phyloP scores from a whole-genome alignment of 2,888 invertebrate genomes.

The Epistrophe eligans region DNA sequence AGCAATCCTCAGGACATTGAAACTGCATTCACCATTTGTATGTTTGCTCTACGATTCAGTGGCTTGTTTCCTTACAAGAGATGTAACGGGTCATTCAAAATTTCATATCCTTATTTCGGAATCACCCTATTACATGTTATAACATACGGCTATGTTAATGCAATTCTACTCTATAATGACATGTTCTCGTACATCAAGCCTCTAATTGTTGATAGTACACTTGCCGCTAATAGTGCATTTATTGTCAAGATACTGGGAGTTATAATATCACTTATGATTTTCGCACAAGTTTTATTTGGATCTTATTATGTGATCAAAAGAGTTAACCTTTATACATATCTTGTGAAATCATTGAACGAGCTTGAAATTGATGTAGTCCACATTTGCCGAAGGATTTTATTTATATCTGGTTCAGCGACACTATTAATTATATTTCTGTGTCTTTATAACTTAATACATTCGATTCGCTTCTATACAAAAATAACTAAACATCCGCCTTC shows the following conservation, averaged over 20 bases:
- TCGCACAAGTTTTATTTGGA: slow-evolving; percentile 61
- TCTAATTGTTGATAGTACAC: slow-evolving; percentile 70
- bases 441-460: slow-evolving; percentile 76
- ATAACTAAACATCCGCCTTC: slow-evolving; percentile 72
- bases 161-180: slow-evolving; percentile 62
- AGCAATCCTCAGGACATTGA: slow-evolving; percentile 61
- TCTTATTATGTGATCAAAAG: slow-evolving; percentile 35
- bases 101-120: slow-evolving; percentile 64
- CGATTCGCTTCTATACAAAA: slow-evolving; percentile 76
- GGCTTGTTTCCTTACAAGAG: slow-evolving; percentile 77
- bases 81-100: slow-evolving; percentile 32
- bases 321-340: slow-evolving; percentile 67
- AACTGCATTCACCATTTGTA: slow-evolving; percentile 57
- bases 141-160: slow-evolving; percentile 76
- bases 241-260: slow-evolving; percentile 75
- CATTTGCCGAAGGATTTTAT: slow-evolving; percentile 69
- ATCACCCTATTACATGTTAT: slow-evolving; percentile 70
- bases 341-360: slow-evolving; percentile 62
- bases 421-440: slow-evolving; percentile 17
- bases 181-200: slow-evolving; percentile 77
- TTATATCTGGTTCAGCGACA: background rate
- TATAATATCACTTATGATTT: slow-evolving; percentile 67
- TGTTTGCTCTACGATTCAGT: slow-evolving; percentile 68
- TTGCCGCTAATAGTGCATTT: slow-evolving; percentile 75
- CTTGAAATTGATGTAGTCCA: slow-evolving; percentile 72